Evolutionary conservation across 2,113 vertebrate genomes (phyloP).

Genomic region (Thermophis baileyi): DNA sequence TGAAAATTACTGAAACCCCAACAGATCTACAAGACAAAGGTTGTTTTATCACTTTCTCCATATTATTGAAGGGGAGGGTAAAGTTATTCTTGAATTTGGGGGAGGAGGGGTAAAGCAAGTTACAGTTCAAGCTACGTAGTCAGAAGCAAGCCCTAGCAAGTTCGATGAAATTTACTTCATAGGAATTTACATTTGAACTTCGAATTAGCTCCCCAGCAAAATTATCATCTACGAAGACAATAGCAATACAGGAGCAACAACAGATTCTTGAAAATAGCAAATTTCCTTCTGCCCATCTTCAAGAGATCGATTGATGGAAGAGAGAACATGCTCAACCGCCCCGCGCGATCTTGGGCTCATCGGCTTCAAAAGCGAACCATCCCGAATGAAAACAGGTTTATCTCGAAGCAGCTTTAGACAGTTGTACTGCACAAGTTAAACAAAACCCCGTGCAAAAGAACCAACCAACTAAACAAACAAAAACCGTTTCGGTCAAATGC

Average conservation of each 20-base stretch:
- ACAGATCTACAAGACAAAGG: background rate
- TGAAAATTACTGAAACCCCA: background rate
- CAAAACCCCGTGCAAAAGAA: background rate
- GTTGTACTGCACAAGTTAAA: background rate
- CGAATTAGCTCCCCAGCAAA: background rate
- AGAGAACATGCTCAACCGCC: background rate
- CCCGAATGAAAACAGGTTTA: background rate
- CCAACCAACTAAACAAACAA: background rate
- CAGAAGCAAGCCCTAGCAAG: background rate
- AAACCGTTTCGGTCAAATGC: background rate
- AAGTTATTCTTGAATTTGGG: background rate
- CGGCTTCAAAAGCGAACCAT: background rate
- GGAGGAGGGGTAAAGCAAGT: background rate
- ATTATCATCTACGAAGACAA: background rate
- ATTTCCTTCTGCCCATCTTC: background rate
- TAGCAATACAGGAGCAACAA: background rate
- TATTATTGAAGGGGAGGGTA: background rate
- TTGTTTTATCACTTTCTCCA: background rate
- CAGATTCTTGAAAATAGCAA: background rate
- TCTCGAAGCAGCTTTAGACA: background rate
- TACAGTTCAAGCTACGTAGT: background rate
- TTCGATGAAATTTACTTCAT: background rate
- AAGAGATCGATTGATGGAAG: background rate
- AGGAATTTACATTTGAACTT: background rate
- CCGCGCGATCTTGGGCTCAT: background rate